Base-by-base conservation (phyloP, 2,113 vertebrate species). In the Eudorcas thomsonii region DNA sequence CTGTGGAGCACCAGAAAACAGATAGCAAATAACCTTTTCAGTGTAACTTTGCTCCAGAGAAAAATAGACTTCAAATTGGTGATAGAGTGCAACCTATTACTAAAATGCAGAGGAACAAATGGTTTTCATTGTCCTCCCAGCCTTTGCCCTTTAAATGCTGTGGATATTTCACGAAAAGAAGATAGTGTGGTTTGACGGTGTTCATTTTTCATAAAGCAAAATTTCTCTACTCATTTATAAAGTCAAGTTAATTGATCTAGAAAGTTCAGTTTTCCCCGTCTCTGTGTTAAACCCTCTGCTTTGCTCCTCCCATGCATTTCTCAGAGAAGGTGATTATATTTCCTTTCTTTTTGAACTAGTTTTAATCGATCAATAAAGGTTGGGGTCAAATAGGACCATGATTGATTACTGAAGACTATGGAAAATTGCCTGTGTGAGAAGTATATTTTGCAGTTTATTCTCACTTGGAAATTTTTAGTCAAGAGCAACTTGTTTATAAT, bases 401-500 rank as follows among this genome's bases (percentile, higher is more conserved):
- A 92, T 19, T 92, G 67, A 57, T 92, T 57, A 57, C 23, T 43
- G 39, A 88, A 39, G 25, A 48, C n/a, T 50, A 2, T 25, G 30
- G 25, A 60, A 45, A 52, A 30, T 19, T 80, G 19, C 80, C 19
- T 82, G 48, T 67, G 52, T 33, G 16, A 94, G 54, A 48, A 64
- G 19, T 82, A 12, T 82, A 62, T 80, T 91, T 96, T 81, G 10
- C 5, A 57, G 36, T 74, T 82, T 50, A 64, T 85, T 83, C 43
- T 91, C 7, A 50, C 45, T 94, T 91, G 59, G 60, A 81, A 85
- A 19, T 52, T 95, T 96, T 96, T 74, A 85, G 60, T 91, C 16
- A 86, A 60, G 86, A 64, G 48, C 84, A 21, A 52, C 30, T 50
- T 8, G 55, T 2, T 26, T 74, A n/a, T 48, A 78, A 30, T 57